Conservation (phyloP, 2,888 invertebrate genomes). For the Phaedon cochleariae region DNA sequence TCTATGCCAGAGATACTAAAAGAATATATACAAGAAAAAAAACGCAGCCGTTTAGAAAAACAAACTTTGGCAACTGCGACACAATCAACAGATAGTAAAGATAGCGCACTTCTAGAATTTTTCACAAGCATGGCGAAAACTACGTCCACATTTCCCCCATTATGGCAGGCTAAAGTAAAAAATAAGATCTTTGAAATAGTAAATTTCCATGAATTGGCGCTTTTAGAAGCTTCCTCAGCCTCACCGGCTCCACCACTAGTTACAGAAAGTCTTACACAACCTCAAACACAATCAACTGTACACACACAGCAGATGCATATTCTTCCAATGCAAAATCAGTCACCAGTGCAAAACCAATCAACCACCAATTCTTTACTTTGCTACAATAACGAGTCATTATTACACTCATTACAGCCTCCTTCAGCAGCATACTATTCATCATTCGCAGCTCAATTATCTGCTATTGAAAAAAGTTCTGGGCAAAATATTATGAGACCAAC, state of each 20-base stretch:
- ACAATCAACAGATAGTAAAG: conserved; percentile 10
- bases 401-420: conserved; percentile 19
- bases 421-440: conserved; percentile 23
- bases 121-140: conserved; percentile 1
- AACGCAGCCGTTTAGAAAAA: conserved; percentile 16
- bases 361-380: conserved; percentile 4
- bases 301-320: conserved; percentile 11
- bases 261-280: conserved; percentile 11
- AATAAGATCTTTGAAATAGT: conserved; percentile 18
- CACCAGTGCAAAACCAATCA: neutral
- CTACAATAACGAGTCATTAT: conserved; percentile 7
- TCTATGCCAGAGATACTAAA: conserved; percentile 16
- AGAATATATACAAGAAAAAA: conserved; percentile 17
- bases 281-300: conserved; percentile 11
- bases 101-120: conserved; percentile 12
- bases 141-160: neutral
- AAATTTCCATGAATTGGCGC: conserved; percentile 23
- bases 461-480: conserved; percentile 19
- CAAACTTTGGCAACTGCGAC: conserved; percentile 13
- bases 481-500: conserved; percentile 16
- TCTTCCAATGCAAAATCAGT: conserved; percentile 13
- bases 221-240: conserved; percentile 26
- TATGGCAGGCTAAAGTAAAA: conserved; percentile 13
- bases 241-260: conserved; percentile 22
- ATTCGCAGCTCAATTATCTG: conserved; percentile 18